Conservation (phyloP, 2,113 vertebrate species). For the Benitochromis conjunctus region DNA sequence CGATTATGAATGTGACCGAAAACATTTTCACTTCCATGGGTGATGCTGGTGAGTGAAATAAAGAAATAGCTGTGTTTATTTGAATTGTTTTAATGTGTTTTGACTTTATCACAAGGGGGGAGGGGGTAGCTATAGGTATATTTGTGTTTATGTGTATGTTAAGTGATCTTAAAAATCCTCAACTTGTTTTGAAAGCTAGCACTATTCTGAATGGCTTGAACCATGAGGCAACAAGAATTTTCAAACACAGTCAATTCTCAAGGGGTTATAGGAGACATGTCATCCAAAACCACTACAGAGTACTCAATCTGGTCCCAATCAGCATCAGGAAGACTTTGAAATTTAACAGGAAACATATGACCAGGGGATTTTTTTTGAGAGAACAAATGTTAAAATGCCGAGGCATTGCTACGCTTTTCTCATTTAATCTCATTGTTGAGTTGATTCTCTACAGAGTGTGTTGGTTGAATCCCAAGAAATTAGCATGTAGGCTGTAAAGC, state of each 20-base stretch:
- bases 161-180: conserved; percentile 12
- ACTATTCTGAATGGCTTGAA: conserved; percentile 59
- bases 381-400: neutral
- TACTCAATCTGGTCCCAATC: conserved; percentile 68
- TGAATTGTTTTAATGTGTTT: conserved; percentile 17
- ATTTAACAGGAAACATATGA: conserved; percentile 70
- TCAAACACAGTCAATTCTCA: conserved; percentile 38
- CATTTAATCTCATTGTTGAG: neutral
- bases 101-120: neutral
- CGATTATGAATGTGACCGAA: conserved; percentile 98
- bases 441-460: neutral
- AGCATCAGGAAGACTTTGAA: conserved; percentile 61
- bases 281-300: conserved; percentile 67
- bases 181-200: conserved; percentile 30
- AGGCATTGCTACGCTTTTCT: neutral
- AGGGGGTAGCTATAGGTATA: neutral
- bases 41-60: conserved; percentile 86
- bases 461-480: neutral
- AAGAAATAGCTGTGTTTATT: neutral
- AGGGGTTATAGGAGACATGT: conserved; percentile 58
- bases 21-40: conserved; percentile 99
- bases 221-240: conserved; percentile 52
- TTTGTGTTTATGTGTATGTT: conserved; percentile 5
- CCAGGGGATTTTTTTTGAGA: neutral
- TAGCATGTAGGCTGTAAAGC: conserved; percentile 26